These are phyloP conservation scores for Drosophila santomea DNA, from an alignment of 1,140 invertebrate genomes.

Conservation along the genomic window DNA sequence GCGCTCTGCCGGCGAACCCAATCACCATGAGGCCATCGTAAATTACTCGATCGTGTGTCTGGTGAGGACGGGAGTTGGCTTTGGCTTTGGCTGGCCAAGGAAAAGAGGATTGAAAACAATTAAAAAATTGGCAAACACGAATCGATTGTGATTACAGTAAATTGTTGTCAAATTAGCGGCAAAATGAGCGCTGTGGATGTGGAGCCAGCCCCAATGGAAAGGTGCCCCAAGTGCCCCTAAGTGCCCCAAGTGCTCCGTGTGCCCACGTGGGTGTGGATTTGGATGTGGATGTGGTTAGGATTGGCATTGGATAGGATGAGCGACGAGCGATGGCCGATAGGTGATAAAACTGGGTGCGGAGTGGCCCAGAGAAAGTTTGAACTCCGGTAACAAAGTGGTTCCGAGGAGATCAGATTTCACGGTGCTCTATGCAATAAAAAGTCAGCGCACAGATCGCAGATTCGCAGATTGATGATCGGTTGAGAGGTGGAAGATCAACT, in stretches of 20 bases:
- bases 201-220: neutral
- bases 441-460: conserved; percentile 5
- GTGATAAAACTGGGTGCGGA: conserved; percentile 42
- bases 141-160: conserved; percentile 84
- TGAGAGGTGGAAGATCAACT: conserved; percentile 10
- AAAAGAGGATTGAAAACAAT: conserved; percentile 84
- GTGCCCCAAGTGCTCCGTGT: conserved; percentile 2
- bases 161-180: conserved; percentile 84
- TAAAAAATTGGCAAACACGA: conserved; percentile 84
- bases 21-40: conserved; percentile 80
- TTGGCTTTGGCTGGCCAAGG: conserved; percentile 23
- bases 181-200: conserved; percentile 58
- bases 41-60: conserved; percentile 83
- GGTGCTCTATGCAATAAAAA: conserved; percentile 9
- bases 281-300: conserved; percentile 22
- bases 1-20: conserved; percentile 57
- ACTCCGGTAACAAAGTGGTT: conserved; percentile 43
- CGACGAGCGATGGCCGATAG: conserved; percentile 27
- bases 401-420: conserved; percentile 15
- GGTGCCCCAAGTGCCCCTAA: conserved; percentile 3
- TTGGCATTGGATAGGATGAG: conserved; percentile 16
- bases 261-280: conserved; percentile 24
- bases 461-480: conserved; percentile 19
- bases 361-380: conserved; percentile 60
- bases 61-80: conserved; percentile 38